Percentiles rank a stretch among this genome's conserved stretches.
Conservation (phyloP, 2,888 invertebrate genomes). For the Mayetiola destructor region DNA sequence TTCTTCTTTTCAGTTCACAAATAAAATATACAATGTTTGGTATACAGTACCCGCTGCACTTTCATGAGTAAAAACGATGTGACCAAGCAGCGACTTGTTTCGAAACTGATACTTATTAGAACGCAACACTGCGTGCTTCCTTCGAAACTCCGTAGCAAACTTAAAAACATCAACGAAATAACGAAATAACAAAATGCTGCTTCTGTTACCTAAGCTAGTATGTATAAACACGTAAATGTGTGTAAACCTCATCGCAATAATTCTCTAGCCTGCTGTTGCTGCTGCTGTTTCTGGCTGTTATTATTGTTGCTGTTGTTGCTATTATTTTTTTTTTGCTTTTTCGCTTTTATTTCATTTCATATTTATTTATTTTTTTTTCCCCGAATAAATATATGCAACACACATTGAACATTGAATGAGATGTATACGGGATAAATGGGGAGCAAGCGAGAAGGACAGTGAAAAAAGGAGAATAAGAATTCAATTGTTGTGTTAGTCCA, state of each 20-base stretch:
- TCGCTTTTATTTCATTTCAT: too few relatives aligned
- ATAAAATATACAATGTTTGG: too few relatives aligned
- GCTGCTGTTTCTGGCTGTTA: background rate
- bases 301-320: background rate
- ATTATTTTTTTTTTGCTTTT: background rate
- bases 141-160: constrained; percentile 1
- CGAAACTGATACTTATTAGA: constrained; percentile 24
- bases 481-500: background rate
- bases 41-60: constrained; percentile 16
- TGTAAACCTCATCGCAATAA: too few relatives aligned
- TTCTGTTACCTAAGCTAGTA: too few relatives aligned
- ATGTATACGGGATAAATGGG: background rate
- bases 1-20: background rate
- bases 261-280: background rate
- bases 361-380: too few relatives aligned
- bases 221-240: background rate
- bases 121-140: constrained; percentile 21
- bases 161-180: constrained; percentile 6
- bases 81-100: constrained; percentile 25
- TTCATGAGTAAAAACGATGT: constrained; percentile 14
- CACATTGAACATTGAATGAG: too few relatives aligned
- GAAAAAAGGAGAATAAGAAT: background rate
- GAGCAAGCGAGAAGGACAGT: background rate
- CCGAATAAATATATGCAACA: constrained; percentile 10
- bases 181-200: constrained; percentile 6